A percentile compares a stretch with the other conserved stretches of the same genome.
Evolutionary conservation across 2,888 invertebrate species (phyloP).

Genomic region (Pyrochroa serraticornis): DNA sequence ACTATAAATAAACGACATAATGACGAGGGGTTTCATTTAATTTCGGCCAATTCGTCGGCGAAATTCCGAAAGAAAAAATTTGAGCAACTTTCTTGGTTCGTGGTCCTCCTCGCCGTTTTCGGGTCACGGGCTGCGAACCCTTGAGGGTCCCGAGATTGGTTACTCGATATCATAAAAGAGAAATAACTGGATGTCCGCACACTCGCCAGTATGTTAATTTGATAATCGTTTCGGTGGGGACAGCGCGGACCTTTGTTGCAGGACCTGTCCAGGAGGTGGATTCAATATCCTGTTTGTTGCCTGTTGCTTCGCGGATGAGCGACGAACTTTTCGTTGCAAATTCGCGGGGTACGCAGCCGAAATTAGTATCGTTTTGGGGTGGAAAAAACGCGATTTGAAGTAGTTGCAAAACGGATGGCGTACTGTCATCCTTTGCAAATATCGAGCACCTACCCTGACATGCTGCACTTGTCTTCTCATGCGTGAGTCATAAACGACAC

Average conservation of each 20-base stretch:
- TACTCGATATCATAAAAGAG: slow-evolving; percentile 13
- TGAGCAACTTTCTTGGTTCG: too few relatives aligned
- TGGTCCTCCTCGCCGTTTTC: too few relatives aligned
- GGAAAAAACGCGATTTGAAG: slow-evolving; percentile 16
- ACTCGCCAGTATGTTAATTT: slow-evolving; percentile 41
- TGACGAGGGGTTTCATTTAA: too few relatives aligned
- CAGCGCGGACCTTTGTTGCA: neutral
- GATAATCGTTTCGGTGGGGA: slow-evolving; percentile 42
- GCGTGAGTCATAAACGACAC: slow-evolving; percentile 24
- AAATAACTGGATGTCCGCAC: slow-evolving; percentile 28
- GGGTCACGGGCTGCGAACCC: too few relatives aligned
- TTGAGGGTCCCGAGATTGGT: slow-evolving; percentile 10
- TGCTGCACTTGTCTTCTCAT: slow-evolving; percentile 29
- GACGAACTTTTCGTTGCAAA: too few relatives aligned
- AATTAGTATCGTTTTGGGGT: too few relatives aligned
- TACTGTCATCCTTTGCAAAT: slow-evolving; percentile 19
- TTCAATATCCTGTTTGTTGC: neutral
- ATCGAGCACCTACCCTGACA: slow-evolving; percentile 23
- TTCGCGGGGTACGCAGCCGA: too few relatives aligned
- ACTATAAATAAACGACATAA: too few relatives aligned
- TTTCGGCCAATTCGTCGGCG: too few relatives aligned
- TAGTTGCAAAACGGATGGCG: slow-evolving; percentile 13
- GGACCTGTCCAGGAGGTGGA: too few relatives aligned
- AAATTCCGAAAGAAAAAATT: too few relatives aligned
- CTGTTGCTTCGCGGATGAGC: too few relatives aligned